phyloP scores from a whole-genome alignment of 2,888 invertebrate species.

The Argyresthia albistria region DNA sequence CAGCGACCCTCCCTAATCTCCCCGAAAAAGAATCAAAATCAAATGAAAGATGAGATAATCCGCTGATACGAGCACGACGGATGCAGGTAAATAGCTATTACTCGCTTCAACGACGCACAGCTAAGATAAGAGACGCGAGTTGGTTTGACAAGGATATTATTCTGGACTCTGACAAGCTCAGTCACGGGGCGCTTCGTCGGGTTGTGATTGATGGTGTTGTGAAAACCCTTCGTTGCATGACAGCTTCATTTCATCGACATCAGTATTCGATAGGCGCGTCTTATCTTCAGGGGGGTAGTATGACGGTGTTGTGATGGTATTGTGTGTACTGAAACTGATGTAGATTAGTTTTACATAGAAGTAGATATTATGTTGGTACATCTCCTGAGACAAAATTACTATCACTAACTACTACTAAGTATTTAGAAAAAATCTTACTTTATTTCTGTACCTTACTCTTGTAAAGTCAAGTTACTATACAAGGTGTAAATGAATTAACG shows the following conservation, averaged over 20 bases:
- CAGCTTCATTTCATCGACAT: conserved; percentile 50
- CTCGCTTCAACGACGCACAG: conserved; percentile 48
- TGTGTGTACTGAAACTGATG: no score
- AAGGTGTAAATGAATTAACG: no score
- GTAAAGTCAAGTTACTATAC: no score
- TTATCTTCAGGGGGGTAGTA: background rate
- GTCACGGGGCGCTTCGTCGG: conserved; percentile 2
- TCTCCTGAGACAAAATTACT: no score
- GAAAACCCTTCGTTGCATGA: conserved; percentile 30
- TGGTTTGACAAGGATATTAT: conserved; percentile 32
- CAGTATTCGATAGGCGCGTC: conserved; percentile 14
- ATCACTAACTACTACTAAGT: no score
- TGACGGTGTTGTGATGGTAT: no score
- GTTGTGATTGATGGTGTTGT: conserved; percentile 54
- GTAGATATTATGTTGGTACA: no score
- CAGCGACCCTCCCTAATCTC: conserved; percentile 35
- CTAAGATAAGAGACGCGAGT: conserved; percentile 31
- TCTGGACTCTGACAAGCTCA: no score
- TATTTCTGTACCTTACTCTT: no score
- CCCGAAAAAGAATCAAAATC: conserved; percentile 50
- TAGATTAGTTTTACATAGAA: no score
- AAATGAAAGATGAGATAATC: conserved; percentile 45
- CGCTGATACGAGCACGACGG: conserved; percentile 22
- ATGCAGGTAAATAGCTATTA: conserved; percentile 68
- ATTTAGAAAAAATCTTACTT: no score